These are phyloP conservation scores for Octomys mimax DNA, from an alignment of 2,797 vertebrate genomes.

Conservation along the genomic window DNA sequence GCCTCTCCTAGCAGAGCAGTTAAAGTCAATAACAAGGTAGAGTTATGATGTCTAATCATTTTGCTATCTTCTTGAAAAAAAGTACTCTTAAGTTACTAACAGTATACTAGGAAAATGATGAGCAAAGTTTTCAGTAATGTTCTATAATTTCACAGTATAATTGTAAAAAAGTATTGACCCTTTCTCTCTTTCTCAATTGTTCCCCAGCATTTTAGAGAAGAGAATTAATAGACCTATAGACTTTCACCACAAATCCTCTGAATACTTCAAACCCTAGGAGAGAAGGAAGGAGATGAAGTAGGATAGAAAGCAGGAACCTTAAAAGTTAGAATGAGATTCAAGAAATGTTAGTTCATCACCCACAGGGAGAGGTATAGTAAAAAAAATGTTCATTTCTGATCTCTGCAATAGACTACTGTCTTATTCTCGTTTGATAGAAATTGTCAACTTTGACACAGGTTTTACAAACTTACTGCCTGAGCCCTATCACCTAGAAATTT, in stretches of 20 bases:
- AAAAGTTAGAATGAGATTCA: not conserved
- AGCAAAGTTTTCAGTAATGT: conserved; percentile 6
- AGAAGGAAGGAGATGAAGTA: not conserved
- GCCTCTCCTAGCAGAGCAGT: not conserved
- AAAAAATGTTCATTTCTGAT: not conserved
- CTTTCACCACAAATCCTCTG: not conserved
- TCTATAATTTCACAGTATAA: conserved; percentile 12
- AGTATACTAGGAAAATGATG: not conserved
- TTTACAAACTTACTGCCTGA: not conserved
- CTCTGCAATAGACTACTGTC: not conserved
- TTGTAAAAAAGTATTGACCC: conserved; percentile 15
- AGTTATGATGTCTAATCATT: conserved; percentile 25
- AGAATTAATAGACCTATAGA: not conserved
- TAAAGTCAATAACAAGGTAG: conserved; percentile 5
- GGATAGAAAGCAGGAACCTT: not conserved
- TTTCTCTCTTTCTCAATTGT: not conserved
- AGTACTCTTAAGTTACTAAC: not conserved
- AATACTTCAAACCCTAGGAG: not conserved
- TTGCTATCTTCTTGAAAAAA: conserved; percentile 64
- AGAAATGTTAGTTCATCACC: not conserved
- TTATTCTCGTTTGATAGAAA: not conserved
- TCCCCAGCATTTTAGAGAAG: not conserved
- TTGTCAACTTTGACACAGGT: not conserved
- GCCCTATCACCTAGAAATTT: not conserved
- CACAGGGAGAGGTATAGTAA: too few relatives aligned